phyloP scores from a whole-genome alignment of 2,113 vertebrate species.

The Apus apus region DNA sequence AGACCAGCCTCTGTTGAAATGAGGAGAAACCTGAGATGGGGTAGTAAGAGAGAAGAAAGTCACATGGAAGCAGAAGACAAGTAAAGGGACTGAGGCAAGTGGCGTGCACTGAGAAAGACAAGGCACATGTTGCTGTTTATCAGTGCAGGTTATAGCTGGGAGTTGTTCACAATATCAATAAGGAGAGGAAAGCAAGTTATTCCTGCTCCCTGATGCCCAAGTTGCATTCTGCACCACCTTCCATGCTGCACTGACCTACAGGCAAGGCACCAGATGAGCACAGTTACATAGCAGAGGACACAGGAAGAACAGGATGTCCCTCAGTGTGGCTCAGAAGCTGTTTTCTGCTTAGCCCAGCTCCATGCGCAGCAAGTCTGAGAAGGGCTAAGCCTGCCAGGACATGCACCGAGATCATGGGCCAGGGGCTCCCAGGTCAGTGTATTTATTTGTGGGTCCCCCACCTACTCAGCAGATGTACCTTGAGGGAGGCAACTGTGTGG shows the following conservation, averaged over 20 bases:
- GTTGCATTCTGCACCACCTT: background rate
- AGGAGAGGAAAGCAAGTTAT: background rate
- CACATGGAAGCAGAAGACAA: background rate
- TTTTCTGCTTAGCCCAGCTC: background rate
- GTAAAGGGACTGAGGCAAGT: background rate
- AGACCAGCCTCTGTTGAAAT: background rate
- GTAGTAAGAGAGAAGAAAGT: background rate
- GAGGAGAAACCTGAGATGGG: background rate
- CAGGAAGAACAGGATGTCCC: background rate
- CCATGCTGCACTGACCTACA: fast-evolving
- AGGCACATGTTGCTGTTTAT: background rate
- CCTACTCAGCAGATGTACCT: background rate
- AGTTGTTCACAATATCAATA: background rate
- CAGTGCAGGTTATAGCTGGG: background rate
- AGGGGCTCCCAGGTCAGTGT: background rate
- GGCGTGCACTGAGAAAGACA: background rate
- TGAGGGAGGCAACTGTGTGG: fast-evolving
- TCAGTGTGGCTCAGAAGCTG: fast-evolving
- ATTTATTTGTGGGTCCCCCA: background rate
- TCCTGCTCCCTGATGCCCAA: background rate
- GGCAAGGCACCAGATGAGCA: fast-evolving
- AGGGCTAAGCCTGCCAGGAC: background rate
- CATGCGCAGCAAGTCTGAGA: background rate
- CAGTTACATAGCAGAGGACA: background rate
- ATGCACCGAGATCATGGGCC: background rate